Evolutionary conservation across 1,140 invertebrate genomes (phyloP), one percentile per base, ranked within the genome.

Genomic region (Aradophagus sp.): DNA sequence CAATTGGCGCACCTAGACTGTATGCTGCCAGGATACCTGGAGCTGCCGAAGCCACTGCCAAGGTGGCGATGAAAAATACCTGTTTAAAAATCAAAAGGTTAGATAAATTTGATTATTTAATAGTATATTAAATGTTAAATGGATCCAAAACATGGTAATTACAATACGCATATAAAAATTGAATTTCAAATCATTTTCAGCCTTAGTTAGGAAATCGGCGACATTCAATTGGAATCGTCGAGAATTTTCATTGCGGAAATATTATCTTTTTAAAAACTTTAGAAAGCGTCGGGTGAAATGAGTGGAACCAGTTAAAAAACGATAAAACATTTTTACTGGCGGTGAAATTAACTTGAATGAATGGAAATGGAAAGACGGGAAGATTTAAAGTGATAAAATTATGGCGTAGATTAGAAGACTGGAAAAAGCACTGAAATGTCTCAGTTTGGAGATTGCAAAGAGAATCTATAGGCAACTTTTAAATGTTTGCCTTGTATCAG

Each of bases 31-130:
- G 32, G 23, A 73, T 74, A 5, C 63, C 55, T 10, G 69, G 63
- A 0, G 17, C 23, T 0, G 73, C 77, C 5, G 61, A 16, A 7
- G 71, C 65, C 8, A 79, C 13, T 5, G 65, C 66, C 52, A 74
- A 53, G 1, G 76, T 42, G 29, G 69, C 55, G 1, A 55, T 56
- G 6, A 81, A 53, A 32, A 79, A 44, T 6, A 79, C 72, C 77
- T 81, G 56, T n/a, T n/a, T n/a, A 31, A n/a, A 4, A 34, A 63
- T 1, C 58, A 70, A 19, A 38, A 2, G 10, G 5, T 38, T 23
- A 17, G 34, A 50, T 6, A 0, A 32, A 36, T 48, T 48, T 13
- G 13, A 10, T 39, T 7, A 23, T 35, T n/a, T 23, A 52, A 45
- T 5, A 15, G 10, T 56, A 23, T n/a, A n/a, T n/a, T n/a, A n/a